Percentiles rank a stretch among this genome's conserved stretches.
These are phyloP conservation scores for Dysdera silvatica DNA, from an alignment of 1,140 invertebrate species.

Conservation along the genomic window DNA sequence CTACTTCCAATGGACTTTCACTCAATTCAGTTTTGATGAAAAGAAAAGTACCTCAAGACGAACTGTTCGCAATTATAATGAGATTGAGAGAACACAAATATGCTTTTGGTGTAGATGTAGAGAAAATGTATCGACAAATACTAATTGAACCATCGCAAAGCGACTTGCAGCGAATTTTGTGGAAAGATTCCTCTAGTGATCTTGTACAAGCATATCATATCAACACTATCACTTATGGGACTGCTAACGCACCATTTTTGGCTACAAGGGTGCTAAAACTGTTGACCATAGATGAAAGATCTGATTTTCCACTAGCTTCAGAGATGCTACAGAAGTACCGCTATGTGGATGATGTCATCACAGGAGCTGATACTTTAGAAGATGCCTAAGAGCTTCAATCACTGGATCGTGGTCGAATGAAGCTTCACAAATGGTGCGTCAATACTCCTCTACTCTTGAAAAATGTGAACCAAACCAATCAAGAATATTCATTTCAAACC, in stretches of 20 bases:
- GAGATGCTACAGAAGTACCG: constrained; percentile 23
- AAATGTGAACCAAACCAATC: constrained; percentile 42
- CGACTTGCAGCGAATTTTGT: constrained; percentile 44
- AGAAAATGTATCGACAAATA: constrained; percentile 36
- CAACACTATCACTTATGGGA: constrained; percentile 40
- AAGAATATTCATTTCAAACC: not conserved
- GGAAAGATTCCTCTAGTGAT: constrained; percentile 36
- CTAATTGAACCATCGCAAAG: not conserved
- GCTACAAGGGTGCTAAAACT: constrained; percentile 36
- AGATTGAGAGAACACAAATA: constrained; percentile 32
- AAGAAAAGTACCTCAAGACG: constrained; percentile 27
- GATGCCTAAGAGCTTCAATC: constrained; percentile 26
- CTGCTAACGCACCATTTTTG: constrained; percentile 36
- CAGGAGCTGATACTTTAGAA: constrained; percentile 27
- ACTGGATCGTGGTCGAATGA: constrained; percentile 30
- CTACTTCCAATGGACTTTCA: constrained; percentile 31
- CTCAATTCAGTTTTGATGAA: constrained; percentile 40
- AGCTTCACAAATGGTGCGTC: constrained; percentile 33
- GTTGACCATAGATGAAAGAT: constrained; percentile 34
- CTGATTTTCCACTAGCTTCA: constrained; percentile 29
- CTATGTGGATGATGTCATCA: constrained; percentile 39
- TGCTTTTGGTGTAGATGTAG: constrained; percentile 40
- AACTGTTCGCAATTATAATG: constrained; percentile 31
- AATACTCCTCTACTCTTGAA: constrained; percentile 40
- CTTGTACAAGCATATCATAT: constrained; percentile 38